These are phyloP conservation scores for Eupithecia exiguata DNA, from an alignment of 2,888 invertebrate species.

Conservation along the genomic window DNA sequence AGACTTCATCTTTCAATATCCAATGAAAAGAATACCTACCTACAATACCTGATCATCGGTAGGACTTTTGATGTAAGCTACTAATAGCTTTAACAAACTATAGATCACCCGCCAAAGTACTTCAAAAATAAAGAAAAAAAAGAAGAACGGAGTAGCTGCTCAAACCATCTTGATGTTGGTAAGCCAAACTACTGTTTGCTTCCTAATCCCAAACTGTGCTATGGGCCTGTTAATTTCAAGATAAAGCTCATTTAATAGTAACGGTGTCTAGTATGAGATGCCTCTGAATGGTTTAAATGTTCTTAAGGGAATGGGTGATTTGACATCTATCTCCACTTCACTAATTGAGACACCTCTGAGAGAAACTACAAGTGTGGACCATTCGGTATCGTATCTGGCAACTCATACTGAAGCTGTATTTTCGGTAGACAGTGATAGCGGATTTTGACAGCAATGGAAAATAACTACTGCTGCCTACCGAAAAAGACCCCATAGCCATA, in stretches of 20 bases:
- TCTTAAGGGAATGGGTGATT: conserved; percentile 23
- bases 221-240: conserved; percentile 60
- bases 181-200: neutral
- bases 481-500: neutral
- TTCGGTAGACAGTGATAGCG: neutral
- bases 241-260: conserved; percentile 59
- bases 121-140: neutral
- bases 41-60: neutral
- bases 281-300: conserved; percentile 25
- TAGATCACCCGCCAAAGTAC: neutral
- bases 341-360: neutral
- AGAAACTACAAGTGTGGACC: neutral
- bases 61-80: neutral
- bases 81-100: neutral
- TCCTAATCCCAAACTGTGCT: conserved; percentile 27
- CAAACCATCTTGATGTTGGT: neutral
- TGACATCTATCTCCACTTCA: conserved; percentile 19
- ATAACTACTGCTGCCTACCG: neutral
- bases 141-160: neutral
- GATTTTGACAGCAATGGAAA: neutral
- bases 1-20: neutral
- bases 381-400: neutral
- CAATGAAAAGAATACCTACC: neutral
- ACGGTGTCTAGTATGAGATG: conserved; percentile 29
- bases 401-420: neutral